Evolutionary conservation across 2,113 vertebrate species (phyloP), one percentile per base, ranked within the genome.

Genomic region (Procapra przewalskii): DNA sequence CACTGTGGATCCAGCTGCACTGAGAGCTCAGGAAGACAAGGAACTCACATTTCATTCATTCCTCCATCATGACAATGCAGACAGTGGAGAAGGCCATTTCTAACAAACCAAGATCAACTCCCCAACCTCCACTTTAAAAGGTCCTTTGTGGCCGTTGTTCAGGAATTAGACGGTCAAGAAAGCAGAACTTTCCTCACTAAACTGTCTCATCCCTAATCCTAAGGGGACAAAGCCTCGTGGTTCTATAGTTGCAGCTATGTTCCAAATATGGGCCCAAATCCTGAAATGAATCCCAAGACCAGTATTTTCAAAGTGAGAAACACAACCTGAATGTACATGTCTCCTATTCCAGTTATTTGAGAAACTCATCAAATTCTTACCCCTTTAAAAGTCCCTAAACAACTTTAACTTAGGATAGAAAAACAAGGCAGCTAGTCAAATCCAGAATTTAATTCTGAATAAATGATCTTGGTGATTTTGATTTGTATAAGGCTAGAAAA

Each of bases 301-400:
- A 88, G 55, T 36, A 71, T 64, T 96, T 96, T 91, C 75, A 92
- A 96, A 75, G 57, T 54, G 54, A 97, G 95, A 98, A 96, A 94
- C 62, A 96, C 55, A 94, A 96, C 54, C 88, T 92, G 75, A 77
- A 88, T 13, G 14, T 48, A 50, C 7, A 9, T 12, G 31, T 95
- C 95, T 98, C 90, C 91, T 81, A 59, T 79, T 96, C 55, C 85
- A 91, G 93, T 89, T 88, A 97, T 95, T 9, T 91, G 94, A 97
- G 97, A 98, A 96, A 90, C 96, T 89, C 97, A 2, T 98, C 97
- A 86, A 97, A 97, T 96, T 95, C 90, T 88, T 83, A 87, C 36
- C 85, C 94, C 83, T 97, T 93, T 75, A 88, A 67, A 96, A 94
- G 90, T 55, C 88, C 87, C 94, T 83, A 59, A 80, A 97, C 36